phyloP scores from a whole-genome alignment of 2,113 vertebrate species.

The Calidris pugnax region DNA sequence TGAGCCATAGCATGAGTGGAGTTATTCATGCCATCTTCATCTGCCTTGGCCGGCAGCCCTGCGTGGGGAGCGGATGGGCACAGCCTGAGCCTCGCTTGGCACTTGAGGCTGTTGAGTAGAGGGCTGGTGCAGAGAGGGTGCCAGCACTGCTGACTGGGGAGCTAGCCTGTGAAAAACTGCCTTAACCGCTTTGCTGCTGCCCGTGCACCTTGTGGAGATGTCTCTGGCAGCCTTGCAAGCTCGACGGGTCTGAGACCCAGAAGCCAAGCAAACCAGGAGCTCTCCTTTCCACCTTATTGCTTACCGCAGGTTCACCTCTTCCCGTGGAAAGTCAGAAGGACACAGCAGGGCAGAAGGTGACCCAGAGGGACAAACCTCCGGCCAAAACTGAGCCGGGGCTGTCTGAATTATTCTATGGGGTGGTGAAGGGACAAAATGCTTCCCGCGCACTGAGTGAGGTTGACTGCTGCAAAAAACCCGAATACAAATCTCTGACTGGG shows the following conservation, averaged over 20 bases:
- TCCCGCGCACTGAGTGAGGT: neutral
- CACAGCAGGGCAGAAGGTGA: neutral
- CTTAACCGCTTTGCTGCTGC: neutral
- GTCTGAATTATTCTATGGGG: neutral
- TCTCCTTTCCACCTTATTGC: neutral
- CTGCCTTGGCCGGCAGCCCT: conserved; percentile 40
- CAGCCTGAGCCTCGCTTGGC: conserved; percentile 16
- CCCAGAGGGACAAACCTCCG: neutral
- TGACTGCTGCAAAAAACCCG: neutral
- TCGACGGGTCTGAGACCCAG: neutral
- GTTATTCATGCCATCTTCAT: conserved; percentile 41
- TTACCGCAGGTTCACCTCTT: neutral
- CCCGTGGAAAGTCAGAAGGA: neutral
- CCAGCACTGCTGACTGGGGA: conserved; percentile 3
- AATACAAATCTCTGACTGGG: conserved; percentile 60
- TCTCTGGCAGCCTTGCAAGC: neutral
- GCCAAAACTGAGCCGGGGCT: neutral
- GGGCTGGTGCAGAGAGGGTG: neutral
- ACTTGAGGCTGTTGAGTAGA: conserved; percentile 23
- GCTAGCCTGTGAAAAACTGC: neutral
- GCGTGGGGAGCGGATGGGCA: neutral
- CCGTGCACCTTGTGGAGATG: neutral
- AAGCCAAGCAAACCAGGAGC: neutral
- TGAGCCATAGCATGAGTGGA: conserved; percentile 11
- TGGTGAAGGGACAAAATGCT: neutral